These are phyloP conservation scores for Steatocranus sp. DNA, from an alignment of 2,797 vertebrate genomes.

Conservation along the genomic window DNA sequence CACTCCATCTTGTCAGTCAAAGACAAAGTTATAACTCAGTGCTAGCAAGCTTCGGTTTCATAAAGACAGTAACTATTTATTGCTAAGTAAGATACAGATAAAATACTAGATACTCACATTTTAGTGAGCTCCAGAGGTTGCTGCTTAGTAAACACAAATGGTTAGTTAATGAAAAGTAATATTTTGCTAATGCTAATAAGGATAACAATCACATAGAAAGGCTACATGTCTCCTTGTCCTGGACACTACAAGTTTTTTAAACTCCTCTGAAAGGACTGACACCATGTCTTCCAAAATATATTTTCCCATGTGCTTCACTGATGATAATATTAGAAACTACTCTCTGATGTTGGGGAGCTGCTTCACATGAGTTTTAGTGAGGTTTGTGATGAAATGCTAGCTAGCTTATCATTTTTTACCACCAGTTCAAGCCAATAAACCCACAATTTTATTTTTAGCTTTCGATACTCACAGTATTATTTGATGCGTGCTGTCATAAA, in stretches of 20 bases:
- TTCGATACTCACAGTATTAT: background rate
- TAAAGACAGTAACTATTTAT: background rate
- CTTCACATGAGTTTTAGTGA: background rate
- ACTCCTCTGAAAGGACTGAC: background rate
- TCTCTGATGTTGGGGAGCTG: background rate
- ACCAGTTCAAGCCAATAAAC: fast-evolving
- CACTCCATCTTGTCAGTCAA: no score
- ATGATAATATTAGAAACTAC: background rate
- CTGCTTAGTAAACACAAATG: background rate
- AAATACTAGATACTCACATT: background rate
- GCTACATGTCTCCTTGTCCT: background rate
- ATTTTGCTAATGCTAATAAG: background rate
- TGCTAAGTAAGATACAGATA: background rate
- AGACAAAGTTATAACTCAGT: background rate
- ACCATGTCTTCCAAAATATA: background rate
- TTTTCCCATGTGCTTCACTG: background rate
- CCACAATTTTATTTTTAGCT: background rate
- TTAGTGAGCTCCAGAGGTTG: background rate
- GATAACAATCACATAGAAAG: background rate
- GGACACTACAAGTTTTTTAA: background rate
- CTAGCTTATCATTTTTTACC: background rate
- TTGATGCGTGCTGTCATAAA: fast-evolving
- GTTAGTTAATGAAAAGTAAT: background rate
- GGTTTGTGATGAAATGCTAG: background rate
- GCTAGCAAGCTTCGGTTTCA: background rate